These are phyloP conservation scores for Vipera latastei DNA, from an alignment of 2,797 vertebrate genomes.

Conservation along the genomic window DNA sequence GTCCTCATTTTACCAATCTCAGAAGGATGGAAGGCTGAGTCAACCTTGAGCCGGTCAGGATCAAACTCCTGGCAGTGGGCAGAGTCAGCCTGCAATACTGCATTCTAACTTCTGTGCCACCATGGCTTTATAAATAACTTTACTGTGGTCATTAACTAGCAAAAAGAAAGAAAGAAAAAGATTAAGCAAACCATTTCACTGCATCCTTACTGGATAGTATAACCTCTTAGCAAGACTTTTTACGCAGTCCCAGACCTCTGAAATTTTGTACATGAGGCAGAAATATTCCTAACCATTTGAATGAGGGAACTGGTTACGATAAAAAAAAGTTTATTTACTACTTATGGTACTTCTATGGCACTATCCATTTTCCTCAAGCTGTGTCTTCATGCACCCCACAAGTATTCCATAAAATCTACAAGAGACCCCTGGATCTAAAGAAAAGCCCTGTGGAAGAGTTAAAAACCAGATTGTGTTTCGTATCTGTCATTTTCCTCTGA, in stretches of 20 bases:
- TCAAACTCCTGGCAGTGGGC: neutral
- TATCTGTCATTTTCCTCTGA: neutral
- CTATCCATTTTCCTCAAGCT: neutral
- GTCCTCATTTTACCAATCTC: neutral
- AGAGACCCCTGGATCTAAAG: neutral
- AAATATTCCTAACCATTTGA: neutral
- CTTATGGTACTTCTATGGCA: neutral
- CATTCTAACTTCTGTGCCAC: neutral
- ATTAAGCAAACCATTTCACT: neutral
- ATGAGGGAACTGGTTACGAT: neutral
- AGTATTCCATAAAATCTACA: neutral
- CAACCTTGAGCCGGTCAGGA: neutral
- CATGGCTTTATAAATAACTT: neutral
- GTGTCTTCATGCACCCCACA: neutral
- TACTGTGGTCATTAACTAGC: neutral
- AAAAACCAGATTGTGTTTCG: neutral
- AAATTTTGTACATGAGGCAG: neutral
- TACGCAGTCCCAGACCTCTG: neutral
- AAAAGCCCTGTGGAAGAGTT: neutral
- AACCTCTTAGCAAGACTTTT: neutral
- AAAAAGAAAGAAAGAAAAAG: neutral
- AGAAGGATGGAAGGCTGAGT: neutral
- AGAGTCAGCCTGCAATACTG: neutral
- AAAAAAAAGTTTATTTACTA: neutral
- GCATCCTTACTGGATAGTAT: neutral